Evolutionary conservation across 2,888 invertebrate genomes (phyloP), one percentile per base, ranked within the genome.

Genomic region (Pristionchus arcanus): DNA sequence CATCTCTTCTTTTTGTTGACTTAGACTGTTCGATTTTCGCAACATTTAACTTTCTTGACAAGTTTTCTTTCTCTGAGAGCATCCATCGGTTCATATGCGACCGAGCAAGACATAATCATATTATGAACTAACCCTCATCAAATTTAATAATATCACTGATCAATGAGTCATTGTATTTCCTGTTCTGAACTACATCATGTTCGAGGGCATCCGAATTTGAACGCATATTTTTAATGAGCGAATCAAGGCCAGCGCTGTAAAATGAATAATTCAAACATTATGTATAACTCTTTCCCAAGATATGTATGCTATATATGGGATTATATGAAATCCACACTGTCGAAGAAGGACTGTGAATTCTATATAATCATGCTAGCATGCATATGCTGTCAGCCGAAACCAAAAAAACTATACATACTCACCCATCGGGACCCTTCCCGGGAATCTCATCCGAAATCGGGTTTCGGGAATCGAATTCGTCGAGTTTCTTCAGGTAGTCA

Each of bases 1-100:
- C 59, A 9, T 84, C 77, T 84, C 84, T 31, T 55, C n/a, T 84
- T 55, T n/a, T 84, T 28, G 25, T 55, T 55, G 19, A 55, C 28
- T 53, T 55, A 19, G 59, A 55, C 4, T 28, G 53, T 25, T 55
- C 55, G 15, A 3, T 28, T 84, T 84, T 59, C 2, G 53, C 31
- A n/a, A 15, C 55, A 42, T 55, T 31, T 7, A 84, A 31, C 34
- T 31, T 84, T 55, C 84, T 55, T 28, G 9, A 5, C 55, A 84
- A 55, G 19, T 28, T 34, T 19, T 84, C 59, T 16, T 55, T 31
- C 31, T 84, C 84, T 84, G 28, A 84, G 25, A 49, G 11, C n/a
- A 49, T 3, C 7, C 2, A 49, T 21, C 42, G 2, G 28, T 9
- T 83, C 74, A 37, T 74, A 37, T 34, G 19, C 34, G 21, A 0